Evolutionary conservation across 2,888 invertebrate genomes (phyloP), one percentile per base, ranked within the genome.

Genomic region (Drosophila quasianomalipes): DNA sequence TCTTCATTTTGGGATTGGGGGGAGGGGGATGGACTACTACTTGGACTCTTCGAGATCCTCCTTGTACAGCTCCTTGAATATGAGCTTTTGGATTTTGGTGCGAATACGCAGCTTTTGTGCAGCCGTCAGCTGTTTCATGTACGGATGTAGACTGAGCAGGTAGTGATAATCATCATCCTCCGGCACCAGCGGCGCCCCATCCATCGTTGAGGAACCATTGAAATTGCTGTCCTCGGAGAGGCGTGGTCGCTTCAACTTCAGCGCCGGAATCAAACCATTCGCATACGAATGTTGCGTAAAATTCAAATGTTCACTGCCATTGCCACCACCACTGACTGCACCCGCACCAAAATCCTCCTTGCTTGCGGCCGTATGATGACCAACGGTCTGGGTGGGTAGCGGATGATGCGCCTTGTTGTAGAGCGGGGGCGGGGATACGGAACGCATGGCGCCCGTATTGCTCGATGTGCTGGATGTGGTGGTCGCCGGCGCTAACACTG

Each of bases 131-230:
- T 93, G 92, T 54, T 92, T 93, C 93, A 93, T 93, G 72, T 93
- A 93, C 14, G 93, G 93, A 90, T 93, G 93, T 52, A 93, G 79
- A 53, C 93, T 93, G 37, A 93, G 83, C 72, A 93, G 82, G 70
- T 93, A 93, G 71, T 93, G 93, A 76, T 93, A 93, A 69, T 93
- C 93, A 82, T 93, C 93, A 68, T 93, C 93, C 69, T 93, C 92
- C 9, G 93, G 92, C 71, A 92, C 92, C 49, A 91, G 28, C 0
- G 91, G 83, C 4, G 81, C 89, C 19, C 57, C 57, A 66, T 93
- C 93, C 93, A 93, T 93, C 1, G 93, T 92, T 9, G 93, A 93
- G 58, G 93, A 93, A n/a, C 93, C 93, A 82, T 93, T 93, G 31
- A 93, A 93, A 61, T 93, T 93, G 58, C 93, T 93, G 51, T 93